A percentile compares a stretch with the other conserved stretches of the same genome.
These are phyloP conservation scores for Pseudomyrmex gracilis DNA, from an alignment of 1,140 invertebrate genomes.

Conservation along the genomic window DNA sequence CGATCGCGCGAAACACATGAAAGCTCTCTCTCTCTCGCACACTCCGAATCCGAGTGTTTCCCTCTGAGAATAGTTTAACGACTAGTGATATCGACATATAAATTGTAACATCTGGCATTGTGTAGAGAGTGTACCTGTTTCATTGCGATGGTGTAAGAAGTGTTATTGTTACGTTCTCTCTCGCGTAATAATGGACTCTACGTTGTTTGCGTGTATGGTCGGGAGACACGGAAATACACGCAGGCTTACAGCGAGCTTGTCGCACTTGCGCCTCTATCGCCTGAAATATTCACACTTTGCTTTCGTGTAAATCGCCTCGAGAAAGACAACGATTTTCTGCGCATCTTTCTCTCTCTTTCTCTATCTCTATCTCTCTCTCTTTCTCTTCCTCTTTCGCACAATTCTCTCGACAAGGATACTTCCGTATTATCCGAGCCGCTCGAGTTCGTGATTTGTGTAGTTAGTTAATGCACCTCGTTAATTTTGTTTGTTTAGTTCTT, in stretches of 20 bases:
- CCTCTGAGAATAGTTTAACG: conserved; percentile 17
- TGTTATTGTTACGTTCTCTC: conserved; percentile 3
- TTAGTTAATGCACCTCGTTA: conserved; percentile 30
- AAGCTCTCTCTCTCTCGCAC: background rate
- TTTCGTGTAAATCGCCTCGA: background rate
- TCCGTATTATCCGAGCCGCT: background rate
- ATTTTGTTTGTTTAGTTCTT: conserved; percentile 24
- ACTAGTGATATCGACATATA: conserved; percentile 38
- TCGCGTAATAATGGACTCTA: conserved; percentile 25
- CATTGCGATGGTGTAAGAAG: conserved; percentile 11
- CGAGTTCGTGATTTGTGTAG: conserved; percentile 2
- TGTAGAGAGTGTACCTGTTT: background rate
- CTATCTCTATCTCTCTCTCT: background rate
- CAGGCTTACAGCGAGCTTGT: background rate
- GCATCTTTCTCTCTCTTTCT: background rate
- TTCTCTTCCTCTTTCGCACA: too few relatives aligned
- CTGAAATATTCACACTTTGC: conserved; percentile 31
- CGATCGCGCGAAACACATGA: conserved; percentile 22
- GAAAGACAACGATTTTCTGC: background rate
- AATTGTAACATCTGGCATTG: conserved; percentile 34
- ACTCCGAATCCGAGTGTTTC: conserved; percentile 31
- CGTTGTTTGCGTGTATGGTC: background rate
- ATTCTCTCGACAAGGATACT: background rate
- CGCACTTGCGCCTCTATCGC: background rate
- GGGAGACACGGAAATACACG: conserved; percentile 8